Base-by-base conservation (phyloP, 2,888 invertebrate genomes). In the Pollenia amentaria region DNA sequence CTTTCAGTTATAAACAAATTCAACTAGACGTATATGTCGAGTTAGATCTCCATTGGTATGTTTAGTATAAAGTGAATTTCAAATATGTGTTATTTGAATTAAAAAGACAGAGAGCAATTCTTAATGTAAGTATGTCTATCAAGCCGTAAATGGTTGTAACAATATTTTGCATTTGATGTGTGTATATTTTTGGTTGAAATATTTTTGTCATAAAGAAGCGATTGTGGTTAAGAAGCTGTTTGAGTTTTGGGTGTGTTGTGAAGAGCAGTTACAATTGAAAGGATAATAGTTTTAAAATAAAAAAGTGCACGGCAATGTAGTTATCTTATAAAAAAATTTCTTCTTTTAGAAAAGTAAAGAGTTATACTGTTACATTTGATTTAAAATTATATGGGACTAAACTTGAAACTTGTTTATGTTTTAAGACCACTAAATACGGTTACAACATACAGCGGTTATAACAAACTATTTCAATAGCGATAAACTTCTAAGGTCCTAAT, bases 51-150 rank as follows among this genome's bases (percentile, higher is more conserved):
- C 65, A 55, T 72, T 65, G 70, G 72, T 65, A 84, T 78, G 72
- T 67, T 67, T 65, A 48, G 46, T 14, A 2, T 2, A 67, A 82
- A 73, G 72, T 84, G 84, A 84, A 84, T 84, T 84, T 84, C 48
- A 78, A 84, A 78, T 78, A 78, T 84, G 84, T 84, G 57, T 73
- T 73, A 84, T 84, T 83, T 84, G 72, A 72, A 78, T 72, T 72
- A 18, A 72, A 72, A 72, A 57, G 77, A 83, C 72, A 83, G n/a
- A 42, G 70, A 29, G 16, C 53, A 60, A 51, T 67, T 48, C 57
- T 65, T 18, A 55, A 16, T 55, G 44, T 16, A 18, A 64, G 57
- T 60, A 18, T 57, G 57, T 18, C 16, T 38, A 38, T 42, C 12
- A 42, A 29, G 42, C 40, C 44, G 2, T 21, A 51, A 79, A 70